Conservation (phyloP, 2,797 vertebrate genomes). For the Pelodytes ibericus region DNA sequence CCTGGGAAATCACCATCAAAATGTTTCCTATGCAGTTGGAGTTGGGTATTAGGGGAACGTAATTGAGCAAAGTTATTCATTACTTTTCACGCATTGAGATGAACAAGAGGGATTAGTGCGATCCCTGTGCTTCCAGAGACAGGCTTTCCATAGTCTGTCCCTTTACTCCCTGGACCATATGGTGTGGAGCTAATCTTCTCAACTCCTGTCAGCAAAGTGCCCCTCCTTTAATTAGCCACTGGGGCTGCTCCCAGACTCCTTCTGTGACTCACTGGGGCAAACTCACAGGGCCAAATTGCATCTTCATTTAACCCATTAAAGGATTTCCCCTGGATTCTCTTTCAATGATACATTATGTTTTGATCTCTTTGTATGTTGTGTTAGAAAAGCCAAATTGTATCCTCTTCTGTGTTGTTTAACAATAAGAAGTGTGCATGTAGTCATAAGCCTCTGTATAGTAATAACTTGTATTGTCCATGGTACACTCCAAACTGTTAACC, state of each 20-base stretch:
- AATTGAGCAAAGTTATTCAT: conserved; percentile 38
- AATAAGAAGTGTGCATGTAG: too few relatives aligned
- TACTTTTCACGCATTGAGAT: conserved; percentile 46
- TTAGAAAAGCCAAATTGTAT: too few relatives aligned
- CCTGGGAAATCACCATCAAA: neutral
- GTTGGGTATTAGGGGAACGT: conserved; percentile 2
- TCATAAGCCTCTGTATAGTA: too few relatives aligned
- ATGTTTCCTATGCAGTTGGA: neutral
- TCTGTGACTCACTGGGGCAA: neutral
- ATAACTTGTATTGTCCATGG: too few relatives aligned
- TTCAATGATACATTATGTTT: too few relatives aligned
- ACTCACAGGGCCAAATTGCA: too few relatives aligned
- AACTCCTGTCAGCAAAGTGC: conserved; percentile 26
- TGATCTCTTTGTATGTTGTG: too few relatives aligned
- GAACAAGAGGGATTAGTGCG: conserved; percentile 41
- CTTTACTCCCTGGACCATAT: conserved; percentile 41
- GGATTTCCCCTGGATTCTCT: neutral
- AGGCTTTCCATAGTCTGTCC: conserved; percentile 27
- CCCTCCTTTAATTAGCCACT: conserved; percentile 39
- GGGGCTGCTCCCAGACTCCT: conserved; percentile 4
- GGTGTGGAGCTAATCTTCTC: conserved; percentile 43
- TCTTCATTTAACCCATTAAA: neutral
- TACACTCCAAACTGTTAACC: too few relatives aligned
- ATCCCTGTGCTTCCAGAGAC: conserved; percentile 23
- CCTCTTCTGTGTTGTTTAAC: too few relatives aligned